Conservation (phyloP, 2,113 vertebrate species). For the Amblyopsis rosae region DNA sequence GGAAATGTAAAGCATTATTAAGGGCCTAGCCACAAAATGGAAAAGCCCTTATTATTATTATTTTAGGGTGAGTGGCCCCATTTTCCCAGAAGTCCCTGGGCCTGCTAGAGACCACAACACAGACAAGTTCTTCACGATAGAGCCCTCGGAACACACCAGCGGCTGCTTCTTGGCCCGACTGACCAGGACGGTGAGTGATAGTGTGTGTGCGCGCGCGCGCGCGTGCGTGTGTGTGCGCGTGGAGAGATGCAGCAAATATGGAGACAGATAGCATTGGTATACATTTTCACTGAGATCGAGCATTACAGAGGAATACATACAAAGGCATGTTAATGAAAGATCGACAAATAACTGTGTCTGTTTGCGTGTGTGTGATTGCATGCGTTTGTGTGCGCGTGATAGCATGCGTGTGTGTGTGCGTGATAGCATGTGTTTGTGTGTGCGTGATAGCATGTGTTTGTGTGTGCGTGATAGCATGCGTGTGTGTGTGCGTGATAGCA, state of each 20-base stretch:
- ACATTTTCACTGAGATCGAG: background rate
- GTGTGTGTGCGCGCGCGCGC: background rate
- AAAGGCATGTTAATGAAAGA: background rate
- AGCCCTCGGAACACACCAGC: constrained; percentile 81
- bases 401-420: background rate
- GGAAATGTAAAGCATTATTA: too few species aligned
- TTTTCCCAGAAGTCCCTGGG: constrained; percentile 70
- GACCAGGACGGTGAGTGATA: constrained; percentile 83
- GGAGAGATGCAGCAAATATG: background rate
- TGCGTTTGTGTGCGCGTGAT: constrained; percentile 7
- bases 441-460: too few species aligned
- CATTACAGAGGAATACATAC: background rate
- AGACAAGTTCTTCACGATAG: constrained; percentile 81
- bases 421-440: too few species aligned
- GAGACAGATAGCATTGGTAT: background rate
- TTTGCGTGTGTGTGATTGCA: constrained; percentile 15
- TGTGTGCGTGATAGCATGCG: background rate
- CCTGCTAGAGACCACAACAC: constrained; percentile 43
- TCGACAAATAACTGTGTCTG: constrained; percentile 2
- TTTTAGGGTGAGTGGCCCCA: constrained; percentile 81
- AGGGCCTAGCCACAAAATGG: too few species aligned
- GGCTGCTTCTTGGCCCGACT: constrained; percentile 90
- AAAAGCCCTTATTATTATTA: too few species aligned
- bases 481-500: background rate
- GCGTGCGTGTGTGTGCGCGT: background rate